Conservation (phyloP, 2,113 vertebrate genomes). For the Marmota flaviventris region DNA sequence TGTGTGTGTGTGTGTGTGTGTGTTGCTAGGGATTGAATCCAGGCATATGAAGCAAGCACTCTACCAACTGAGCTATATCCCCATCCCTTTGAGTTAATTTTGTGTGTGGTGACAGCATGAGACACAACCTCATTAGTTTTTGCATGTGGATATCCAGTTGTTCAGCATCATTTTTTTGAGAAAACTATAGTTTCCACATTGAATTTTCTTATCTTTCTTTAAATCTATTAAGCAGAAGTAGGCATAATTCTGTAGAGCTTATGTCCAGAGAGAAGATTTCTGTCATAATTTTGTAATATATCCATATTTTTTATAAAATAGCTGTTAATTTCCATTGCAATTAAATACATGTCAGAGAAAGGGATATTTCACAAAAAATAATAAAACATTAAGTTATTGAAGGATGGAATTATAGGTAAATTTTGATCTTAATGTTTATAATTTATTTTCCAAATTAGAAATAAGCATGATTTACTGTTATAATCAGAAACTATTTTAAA, state of each 20-base stretch:
- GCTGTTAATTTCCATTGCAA: slow-evolving; percentile 23
- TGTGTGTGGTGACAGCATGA: not conserved
- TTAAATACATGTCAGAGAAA: slow-evolving; percentile 28
- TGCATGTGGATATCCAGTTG: not conserved
- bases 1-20: no score
- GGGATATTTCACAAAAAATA: slow-evolving; percentile 11
- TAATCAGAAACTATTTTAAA: slow-evolving; percentile 37
- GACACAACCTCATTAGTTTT: not conserved
- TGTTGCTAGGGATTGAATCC: no score
- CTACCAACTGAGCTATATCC: no score
- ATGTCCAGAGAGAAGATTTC: slow-evolving; percentile 40
- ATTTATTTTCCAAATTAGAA: slow-evolving; percentile 57
- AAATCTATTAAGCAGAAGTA: not conserved
- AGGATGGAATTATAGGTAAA: slow-evolving; percentile 18
- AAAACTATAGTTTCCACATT: not conserved
- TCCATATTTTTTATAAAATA: slow-evolving; percentile 27
- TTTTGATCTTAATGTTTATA: slow-evolving; percentile 36
- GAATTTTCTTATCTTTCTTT: not conserved
- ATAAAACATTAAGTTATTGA: slow-evolving; percentile 14
- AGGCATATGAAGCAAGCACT: no score
- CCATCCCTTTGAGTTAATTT: not conserved
- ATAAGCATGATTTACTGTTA: slow-evolving; percentile 25
- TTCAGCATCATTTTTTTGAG: not conserved
- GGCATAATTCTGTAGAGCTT: not conserved
- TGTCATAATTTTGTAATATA: slow-evolving; percentile 31